Percentiles rank a stretch among this genome's conserved stretches.
Conservation (phyloP, 1,140 invertebrate species). For the Ladona fulva region DNA sequence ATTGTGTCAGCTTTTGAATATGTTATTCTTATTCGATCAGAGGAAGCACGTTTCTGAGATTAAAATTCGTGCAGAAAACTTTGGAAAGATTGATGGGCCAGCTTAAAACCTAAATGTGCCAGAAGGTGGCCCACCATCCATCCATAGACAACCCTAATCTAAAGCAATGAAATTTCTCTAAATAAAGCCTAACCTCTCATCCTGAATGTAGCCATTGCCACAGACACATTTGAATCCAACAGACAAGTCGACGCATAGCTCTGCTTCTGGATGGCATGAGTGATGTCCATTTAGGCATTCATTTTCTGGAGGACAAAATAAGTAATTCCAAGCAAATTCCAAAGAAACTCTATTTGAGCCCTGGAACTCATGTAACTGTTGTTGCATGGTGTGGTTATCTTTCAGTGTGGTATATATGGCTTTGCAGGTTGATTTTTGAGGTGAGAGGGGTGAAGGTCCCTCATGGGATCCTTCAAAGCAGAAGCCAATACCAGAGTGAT, state of each 20-base stretch:
- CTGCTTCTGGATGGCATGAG: conserved; percentile 73
- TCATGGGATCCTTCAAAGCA: conserved; percentile 72
- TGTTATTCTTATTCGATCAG: too few species aligned
- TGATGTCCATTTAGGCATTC: conserved; percentile 89
- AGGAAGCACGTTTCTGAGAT: too few species aligned
- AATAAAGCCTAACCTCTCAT: conserved; percentile 23
- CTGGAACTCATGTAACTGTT: too few species aligned
- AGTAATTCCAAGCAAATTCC: conserved; percentile 72
- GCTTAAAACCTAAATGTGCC: too few species aligned
- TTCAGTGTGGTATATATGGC: not conserved
- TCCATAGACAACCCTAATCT: too few species aligned
- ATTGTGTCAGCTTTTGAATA: too few species aligned
- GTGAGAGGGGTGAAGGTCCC: conserved; percentile 38
- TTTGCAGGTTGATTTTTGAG: too few species aligned
- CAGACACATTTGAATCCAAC: conserved; percentile 79
- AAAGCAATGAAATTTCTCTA: too few species aligned
- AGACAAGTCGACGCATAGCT: conserved; percentile 67
- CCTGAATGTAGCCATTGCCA: conserved; percentile 61
- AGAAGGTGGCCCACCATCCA: too few species aligned
- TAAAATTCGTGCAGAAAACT: too few species aligned
- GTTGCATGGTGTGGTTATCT: not conserved
- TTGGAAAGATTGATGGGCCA: too few species aligned
- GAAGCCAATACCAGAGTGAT: conserved; percentile 38
- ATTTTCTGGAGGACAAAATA: conserved; percentile 82
- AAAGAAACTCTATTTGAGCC: conserved; percentile 22